Evolutionary conservation across 2,113 vertebrate species (phyloP), one percentile per base, ranked within the genome.

Genomic region (Chaenogobius annularis): DNA sequence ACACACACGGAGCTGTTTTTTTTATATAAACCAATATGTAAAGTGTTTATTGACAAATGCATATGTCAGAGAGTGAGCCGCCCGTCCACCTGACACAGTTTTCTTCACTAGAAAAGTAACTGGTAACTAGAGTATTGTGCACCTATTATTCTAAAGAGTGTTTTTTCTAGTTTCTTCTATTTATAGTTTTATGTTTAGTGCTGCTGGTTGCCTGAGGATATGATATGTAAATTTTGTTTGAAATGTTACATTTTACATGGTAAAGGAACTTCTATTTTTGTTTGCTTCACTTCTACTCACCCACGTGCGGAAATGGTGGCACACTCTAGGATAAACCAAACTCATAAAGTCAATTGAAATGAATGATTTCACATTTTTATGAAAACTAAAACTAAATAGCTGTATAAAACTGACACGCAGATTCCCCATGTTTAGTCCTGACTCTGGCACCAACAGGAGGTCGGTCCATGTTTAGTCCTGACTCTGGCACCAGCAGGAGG

Each of bases 31-130:
- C 23, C 63, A 75, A 80, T 76, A 88, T 74, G 79, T 54, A 74
- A 77, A 79, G 64, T 81, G 72, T 84, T 84, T 85, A 85, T 86
- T 90, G 81, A 90, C 87, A 89, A 91, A 90, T 83, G 73, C 83
- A 79, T 69, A 74, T 0, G 54, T 85, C 66, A 46, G 35, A 10
- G 14, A n/a, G 75, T 35, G 50, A 79, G 78, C 19, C 26, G 7
- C 7, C 8, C 1, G 26, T 37, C 20, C 50, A 19, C 58, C 58
- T 35, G 58, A 35, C 58, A 26, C 12, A 14, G 5, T 35, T 35
- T 35, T 7, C 56, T 35, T 59, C n/a, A n/a, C n/a, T n/a, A n/a
- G n/a, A n/a, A n/a, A n/a, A n/a, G n/a, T n/a, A n/a, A n/a, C n/a
- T n/a, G n/a, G n/a, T n/a, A n/a, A n/a, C n/a, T 59, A 5, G 54